Conservation (phyloP, 2,797 vertebrate genomes). For the Ibycter americanus region DNA sequence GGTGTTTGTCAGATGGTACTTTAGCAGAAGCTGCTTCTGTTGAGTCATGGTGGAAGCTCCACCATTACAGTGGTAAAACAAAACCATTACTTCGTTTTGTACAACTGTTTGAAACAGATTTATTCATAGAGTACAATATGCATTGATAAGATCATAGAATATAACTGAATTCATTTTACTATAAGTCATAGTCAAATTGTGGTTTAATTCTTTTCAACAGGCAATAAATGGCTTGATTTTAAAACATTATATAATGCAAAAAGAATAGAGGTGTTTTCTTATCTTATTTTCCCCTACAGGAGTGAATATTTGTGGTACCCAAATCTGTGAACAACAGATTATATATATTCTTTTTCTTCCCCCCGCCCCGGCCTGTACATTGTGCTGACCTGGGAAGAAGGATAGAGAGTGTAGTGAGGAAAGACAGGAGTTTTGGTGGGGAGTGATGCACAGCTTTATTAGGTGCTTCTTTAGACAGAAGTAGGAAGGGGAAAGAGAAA, state of each 20-base stretch:
- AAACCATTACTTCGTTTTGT: background rate
- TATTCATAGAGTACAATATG: background rate
- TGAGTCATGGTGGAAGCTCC: background rate
- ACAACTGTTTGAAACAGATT: background rate
- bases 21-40: background rate
- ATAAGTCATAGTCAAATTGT: background rate
- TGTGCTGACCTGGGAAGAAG: background rate
- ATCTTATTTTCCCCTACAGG: accelerated
- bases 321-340: background rate
- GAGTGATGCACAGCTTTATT: background rate
- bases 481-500: background rate
- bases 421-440: background rate
- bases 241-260: background rate
- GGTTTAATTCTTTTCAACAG: background rate
- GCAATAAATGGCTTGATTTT: background rate
- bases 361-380: background rate
- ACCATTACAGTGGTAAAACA: background rate
- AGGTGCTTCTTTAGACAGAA: background rate
- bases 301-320: background rate
- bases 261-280: background rate
- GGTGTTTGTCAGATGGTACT: background rate
- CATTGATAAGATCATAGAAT: background rate
- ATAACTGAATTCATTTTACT: background rate
- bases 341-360: background rate
- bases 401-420: background rate